phyloP scores from a whole-genome alignment of 2,888 invertebrate species.

The Norana najaformis region DNA sequence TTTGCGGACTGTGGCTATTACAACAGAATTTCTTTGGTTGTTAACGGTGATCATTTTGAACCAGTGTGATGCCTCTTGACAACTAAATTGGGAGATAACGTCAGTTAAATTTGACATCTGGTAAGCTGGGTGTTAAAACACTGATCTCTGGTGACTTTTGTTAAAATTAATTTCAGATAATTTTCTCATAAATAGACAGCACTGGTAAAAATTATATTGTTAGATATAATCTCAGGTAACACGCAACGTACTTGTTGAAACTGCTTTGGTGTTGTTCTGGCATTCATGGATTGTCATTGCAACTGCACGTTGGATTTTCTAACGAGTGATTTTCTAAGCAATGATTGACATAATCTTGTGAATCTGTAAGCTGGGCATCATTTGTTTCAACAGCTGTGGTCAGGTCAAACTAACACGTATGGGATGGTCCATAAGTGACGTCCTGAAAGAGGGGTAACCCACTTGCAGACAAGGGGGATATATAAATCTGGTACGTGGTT shows the following conservation, averaged over 20 bases:
- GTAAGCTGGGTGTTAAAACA: not conserved
- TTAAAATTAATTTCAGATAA: too few species aligned
- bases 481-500: too few species aligned
- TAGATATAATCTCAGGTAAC: not conserved
- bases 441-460: too few species aligned
- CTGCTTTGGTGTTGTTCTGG: not conserved
- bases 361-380: not conserved
- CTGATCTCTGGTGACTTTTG: not conserved
- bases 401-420: too few species aligned
- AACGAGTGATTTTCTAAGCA: not conserved
- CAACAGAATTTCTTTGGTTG: too few species aligned
- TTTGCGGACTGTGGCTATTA: too few species aligned
- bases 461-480: too few species aligned
- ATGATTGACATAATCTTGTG: conserved; percentile 7
- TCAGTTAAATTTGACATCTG: not conserved
- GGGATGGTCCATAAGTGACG: too few species aligned
- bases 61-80: too few species aligned
- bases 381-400: not conserved
- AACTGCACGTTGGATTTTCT: not conserved
- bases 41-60: too few species aligned
- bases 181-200: not conserved
- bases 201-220: not conserved
- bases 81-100: not conserved
- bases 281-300: not conserved
- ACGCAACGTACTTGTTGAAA: not conserved